These are phyloP conservation scores for Dolichallabes microphthalmus DNA, from an alignment of 2,113 vertebrate genomes.

Conservation along the genomic window DNA sequence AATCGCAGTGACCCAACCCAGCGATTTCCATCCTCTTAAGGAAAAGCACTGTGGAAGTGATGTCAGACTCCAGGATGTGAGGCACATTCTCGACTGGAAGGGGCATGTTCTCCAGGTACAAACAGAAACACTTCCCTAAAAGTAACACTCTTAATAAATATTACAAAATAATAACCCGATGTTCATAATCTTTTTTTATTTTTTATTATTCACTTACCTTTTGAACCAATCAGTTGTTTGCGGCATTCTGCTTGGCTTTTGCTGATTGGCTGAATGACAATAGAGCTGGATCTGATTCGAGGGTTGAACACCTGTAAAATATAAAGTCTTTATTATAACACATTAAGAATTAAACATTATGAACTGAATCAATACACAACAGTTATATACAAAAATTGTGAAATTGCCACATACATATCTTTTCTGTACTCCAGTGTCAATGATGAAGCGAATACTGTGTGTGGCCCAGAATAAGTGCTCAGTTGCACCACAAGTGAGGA, in stretches of 20 bases:
- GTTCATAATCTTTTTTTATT: too few relatives aligned
- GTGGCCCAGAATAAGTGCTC: constrained; percentile 74
- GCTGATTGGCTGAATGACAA: constrained; percentile 79
- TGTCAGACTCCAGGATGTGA: constrained; percentile 81
- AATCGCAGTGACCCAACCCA: constrained; percentile 80
- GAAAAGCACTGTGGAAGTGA: constrained; percentile 82
- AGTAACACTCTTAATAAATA: constrained; percentile 15
- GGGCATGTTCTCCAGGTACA: constrained; percentile 78
- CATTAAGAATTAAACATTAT: background rate
- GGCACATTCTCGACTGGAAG: constrained; percentile 62
- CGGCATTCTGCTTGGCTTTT: constrained; percentile 79
- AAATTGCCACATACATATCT: constrained; percentile 73
- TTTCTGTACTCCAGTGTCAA: constrained; percentile 80
- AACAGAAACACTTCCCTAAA: constrained; percentile 85
- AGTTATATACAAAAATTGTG: background rate
- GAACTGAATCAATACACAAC: background rate
- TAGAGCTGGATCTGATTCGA: constrained; percentile 82
- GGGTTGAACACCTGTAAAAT: constrained; percentile 85
- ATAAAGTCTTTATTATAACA: background rate
- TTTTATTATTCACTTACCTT: constrained; percentile 68
- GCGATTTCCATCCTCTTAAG: constrained; percentile 88
- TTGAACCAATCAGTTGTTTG: constrained; percentile 74
- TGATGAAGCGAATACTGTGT: constrained; percentile 77
- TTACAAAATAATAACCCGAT: background rate
- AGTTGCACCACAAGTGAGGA: constrained; percentile 75